Conservation (phyloP, 1,140 invertebrate genomes). For the Vanessa atalanta region DNA sequence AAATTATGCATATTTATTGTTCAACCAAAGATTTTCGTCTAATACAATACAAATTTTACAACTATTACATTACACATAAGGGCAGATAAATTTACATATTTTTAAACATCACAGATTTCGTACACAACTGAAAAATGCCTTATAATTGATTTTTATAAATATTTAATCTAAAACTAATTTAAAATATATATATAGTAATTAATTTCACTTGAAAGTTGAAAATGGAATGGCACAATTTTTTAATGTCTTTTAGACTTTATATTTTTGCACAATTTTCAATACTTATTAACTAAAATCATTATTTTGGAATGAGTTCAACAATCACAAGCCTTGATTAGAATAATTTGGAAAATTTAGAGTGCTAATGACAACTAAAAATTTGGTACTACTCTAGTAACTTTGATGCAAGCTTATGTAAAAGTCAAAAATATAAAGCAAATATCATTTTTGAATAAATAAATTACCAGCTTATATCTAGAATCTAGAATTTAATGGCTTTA, state of each 20-base stretch:
- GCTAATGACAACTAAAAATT: not conserved
- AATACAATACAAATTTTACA: slow-evolving; percentile 11
- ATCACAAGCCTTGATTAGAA: slow-evolving; percentile 67
- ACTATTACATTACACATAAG: slow-evolving; percentile 21
- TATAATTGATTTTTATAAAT: slow-evolving; percentile 4
- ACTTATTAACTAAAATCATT: slow-evolving; percentile 37
- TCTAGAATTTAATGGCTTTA: too few species aligned
- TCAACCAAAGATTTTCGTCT: slow-evolving; percentile 13
- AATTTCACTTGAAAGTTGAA: not conserved
- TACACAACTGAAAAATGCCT: slow-evolving; percentile 15
- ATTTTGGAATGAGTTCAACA: slow-evolving; percentile 66
- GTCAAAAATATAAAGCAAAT: too few species aligned
- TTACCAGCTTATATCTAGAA: too few species aligned
- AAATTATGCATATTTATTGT: slow-evolving; percentile 23
- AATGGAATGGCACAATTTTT: slow-evolving; percentile 38
- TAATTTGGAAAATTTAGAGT: slow-evolving; percentile 12
- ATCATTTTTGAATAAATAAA: too few species aligned
- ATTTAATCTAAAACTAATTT: slow-evolving; percentile 16
- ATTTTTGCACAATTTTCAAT: slow-evolving; percentile 5
- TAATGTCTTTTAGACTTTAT: slow-evolving; percentile 35
- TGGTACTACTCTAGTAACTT: not conserved
- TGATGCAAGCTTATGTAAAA: too few species aligned
- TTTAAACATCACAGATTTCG: slow-evolving; percentile 28
- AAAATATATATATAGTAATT: not conserved
- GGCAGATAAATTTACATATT: slow-evolving; percentile 13